A percentile compares a stretch with the other conserved stretches of the same genome.
Conservation (phyloP, 1,140 invertebrate species). For the Dufourea novaeangliae region DNA sequence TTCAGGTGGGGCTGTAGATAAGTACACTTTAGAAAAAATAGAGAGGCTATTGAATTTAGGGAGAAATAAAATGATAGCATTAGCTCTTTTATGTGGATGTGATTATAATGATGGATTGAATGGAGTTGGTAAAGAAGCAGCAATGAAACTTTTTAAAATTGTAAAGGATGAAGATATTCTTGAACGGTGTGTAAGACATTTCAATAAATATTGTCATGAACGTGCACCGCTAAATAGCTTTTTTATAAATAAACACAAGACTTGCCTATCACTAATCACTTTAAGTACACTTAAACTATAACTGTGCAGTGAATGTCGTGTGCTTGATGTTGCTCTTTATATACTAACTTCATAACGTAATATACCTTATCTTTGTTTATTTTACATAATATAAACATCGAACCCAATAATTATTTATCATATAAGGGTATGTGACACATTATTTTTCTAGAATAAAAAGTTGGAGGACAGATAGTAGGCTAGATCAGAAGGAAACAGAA, state of each 20-base stretch:
- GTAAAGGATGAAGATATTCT: conserved; percentile 84
- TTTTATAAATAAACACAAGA: too few species aligned
- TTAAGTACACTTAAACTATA: too few species aligned
- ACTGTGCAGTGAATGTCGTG: too few species aligned
- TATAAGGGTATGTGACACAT: background rate
- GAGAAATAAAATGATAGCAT: conserved; percentile 90
- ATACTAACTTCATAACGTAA: too few species aligned
- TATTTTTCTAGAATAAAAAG: conserved; percentile 80
- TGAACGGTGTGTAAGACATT: conserved; percentile 79
- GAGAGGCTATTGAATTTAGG: conserved; percentile 83
- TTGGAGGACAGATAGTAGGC: conserved; percentile 83
- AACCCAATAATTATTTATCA: background rate
- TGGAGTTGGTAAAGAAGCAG: conserved; percentile 90
- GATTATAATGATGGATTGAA: conserved; percentile 92
- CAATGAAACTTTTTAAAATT: conserved; percentile 87
- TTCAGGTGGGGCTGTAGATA: conserved; percentile 87
- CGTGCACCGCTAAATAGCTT: too few species aligned
- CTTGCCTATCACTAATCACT: too few species aligned
- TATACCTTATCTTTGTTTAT: too few species aligned
- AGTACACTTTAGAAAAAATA: conserved; percentile 88
- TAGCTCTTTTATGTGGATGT: conserved; percentile 92
- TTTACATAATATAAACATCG: too few species aligned
- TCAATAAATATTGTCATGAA: conserved; percentile 34
- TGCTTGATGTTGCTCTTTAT: too few species aligned
- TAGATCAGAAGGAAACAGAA: conserved; percentile 81